Base-by-base conservation (phyloP, 2,888 invertebrate genomes). In the Catocala nupta region DNA sequence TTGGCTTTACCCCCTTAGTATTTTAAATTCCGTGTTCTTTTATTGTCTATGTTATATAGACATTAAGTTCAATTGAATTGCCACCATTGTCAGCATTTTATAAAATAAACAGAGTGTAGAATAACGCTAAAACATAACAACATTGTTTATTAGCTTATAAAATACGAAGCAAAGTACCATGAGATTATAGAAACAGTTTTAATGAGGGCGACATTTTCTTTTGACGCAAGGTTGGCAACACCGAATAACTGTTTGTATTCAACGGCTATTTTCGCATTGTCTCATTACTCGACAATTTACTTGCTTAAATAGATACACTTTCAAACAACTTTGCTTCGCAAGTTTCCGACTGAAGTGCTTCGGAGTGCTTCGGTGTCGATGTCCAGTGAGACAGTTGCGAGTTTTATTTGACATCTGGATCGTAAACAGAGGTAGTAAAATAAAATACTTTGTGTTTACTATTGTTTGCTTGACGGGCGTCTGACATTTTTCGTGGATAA, bases 161-260 rank as follows among this genome's bases (percentile, higher is more conserved):
- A 67, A 42, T 36, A 44, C 59, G 55, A 62, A 52, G 50, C 44
- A 52, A 51, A 62, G 62, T 7, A 59, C 45, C 42, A 58, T 52
- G 54, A 71, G 71, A 81, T 80, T 78, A 77, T 68, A 65, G 74
- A 78, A 78, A 70, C 80, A 71, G 71, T 80, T 83, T 77, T 84
- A 84, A 84, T 77, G 79, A 83, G 81, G 70, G 59, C 51, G 63
- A 67, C 67, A 69, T 76, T 81, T 82, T 80, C 82, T 82, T 25
- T 82, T 82, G 75, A 77, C 56, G 39, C 55, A 59, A 66, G 59
- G 70, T 70, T 59, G 45, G 39, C 65, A 54, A 59, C 51, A 65
- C 62, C 62, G 39, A 70, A 63, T 54, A 63, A 59, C 69, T 71
- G 68, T 75, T 79, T 59, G 59, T 45, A 60, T 71, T 65, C 58